Conservation (phyloP, 2,797 vertebrate species). For the Mareca strepera region DNA sequence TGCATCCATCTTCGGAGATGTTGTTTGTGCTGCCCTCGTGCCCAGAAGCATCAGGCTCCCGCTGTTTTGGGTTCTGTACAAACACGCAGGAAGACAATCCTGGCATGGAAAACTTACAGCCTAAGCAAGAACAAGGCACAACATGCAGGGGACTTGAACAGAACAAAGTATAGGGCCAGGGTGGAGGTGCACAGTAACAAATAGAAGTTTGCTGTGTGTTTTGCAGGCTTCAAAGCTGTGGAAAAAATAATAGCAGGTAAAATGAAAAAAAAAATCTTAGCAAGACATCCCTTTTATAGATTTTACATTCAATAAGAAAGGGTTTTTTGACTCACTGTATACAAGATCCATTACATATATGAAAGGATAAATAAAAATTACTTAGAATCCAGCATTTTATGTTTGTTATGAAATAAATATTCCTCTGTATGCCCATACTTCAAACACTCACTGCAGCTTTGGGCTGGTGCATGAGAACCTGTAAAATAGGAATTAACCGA, state of each 20-base stretch:
- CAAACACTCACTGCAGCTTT: background rate
- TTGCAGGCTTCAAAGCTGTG: background rate
- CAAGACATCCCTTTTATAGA: background rate
- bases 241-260: background rate
- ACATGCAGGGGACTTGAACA: background rate
- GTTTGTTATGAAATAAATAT: background rate
- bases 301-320: background rate
- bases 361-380: background rate
- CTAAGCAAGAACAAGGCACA: background rate
- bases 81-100: background rate
- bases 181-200: background rate
- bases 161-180: background rate
- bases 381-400: background rate
- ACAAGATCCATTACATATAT: background rate
- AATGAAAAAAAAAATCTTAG: background rate
- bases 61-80: background rate
- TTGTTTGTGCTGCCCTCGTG: background rate
- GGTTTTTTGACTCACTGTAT: background rate
- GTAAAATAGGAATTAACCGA: background rate
- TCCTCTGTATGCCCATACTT: rapidly evolving
- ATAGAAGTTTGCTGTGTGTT: background rate
- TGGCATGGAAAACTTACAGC: background rate
- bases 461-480: background rate
- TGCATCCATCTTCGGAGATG: background rate
- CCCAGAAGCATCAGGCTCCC: background rate